These are phyloP conservation scores for Pteromalus puparum DNA, from an alignment of 1,140 invertebrate genomes.

Conservation along the genomic window DNA sequence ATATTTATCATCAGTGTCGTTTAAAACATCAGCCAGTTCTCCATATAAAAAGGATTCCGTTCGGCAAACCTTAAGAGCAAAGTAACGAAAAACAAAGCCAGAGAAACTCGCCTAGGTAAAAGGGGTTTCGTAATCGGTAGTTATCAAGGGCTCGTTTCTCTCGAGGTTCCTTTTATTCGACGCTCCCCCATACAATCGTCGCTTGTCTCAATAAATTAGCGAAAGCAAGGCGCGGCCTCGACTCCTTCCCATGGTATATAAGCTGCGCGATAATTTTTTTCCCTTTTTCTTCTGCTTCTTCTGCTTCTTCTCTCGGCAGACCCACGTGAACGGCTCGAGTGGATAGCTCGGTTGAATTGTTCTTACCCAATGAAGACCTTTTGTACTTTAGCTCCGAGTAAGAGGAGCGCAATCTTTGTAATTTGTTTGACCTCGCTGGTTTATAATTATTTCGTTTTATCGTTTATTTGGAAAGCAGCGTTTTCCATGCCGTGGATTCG, in stretches of 20 bases:
- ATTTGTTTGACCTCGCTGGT: background rate
- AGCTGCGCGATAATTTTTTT: background rate
- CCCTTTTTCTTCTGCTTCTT: background rate
- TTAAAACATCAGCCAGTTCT: no score
- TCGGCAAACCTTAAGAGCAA: no score
- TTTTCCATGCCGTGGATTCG: background rate
- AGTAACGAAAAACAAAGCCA: background rate
- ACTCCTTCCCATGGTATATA: background rate
- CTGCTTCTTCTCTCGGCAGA: background rate
- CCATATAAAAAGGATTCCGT: no score
- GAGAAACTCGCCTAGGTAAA: background rate
- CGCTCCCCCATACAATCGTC: background rate
- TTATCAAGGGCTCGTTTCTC: background rate
- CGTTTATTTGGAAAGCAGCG: background rate
- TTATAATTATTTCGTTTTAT: background rate
- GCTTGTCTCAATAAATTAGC: conserved; percentile 9
- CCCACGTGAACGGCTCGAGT: no score
- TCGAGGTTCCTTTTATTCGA: background rate
- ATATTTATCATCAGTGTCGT: no score
- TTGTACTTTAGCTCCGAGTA: background rate
- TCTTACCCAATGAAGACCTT: background rate
- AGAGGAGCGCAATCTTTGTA: background rate
- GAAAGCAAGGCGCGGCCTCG: background rate
- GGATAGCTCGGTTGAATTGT: background rate
- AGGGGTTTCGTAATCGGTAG: background rate